Conservation (phyloP, 2,113 vertebrate genomes). For the Pelecanus crispus region DNA sequence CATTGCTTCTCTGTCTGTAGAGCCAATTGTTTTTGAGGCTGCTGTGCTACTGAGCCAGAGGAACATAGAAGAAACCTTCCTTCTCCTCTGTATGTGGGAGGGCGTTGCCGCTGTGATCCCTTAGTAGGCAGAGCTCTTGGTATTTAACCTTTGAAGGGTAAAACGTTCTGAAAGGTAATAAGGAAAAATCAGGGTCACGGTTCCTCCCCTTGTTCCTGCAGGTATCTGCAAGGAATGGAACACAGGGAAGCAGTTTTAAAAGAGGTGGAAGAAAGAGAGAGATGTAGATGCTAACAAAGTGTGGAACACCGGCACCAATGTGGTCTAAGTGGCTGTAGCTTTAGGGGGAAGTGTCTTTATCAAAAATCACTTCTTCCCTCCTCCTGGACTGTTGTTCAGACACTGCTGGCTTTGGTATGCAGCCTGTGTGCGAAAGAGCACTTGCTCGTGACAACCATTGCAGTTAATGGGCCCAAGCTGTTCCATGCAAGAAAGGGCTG, state of each 20-base stretch:
- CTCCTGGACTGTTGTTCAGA: not conserved
- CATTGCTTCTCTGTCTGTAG: not conserved
- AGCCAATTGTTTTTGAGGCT: not conserved
- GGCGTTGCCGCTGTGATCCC: not conserved
- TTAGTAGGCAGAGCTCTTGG: not conserved
- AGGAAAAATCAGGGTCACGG: not conserved
- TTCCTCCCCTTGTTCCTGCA: not conserved
- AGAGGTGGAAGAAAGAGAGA: not conserved
- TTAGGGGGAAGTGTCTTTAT: not conserved
- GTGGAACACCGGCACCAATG: not conserved
- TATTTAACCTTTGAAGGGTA: not conserved
- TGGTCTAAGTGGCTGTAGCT: not conserved
- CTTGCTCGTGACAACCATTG: not conserved
- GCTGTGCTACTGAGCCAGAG: not conserved
- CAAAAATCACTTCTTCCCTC: not conserved
- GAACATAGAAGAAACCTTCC: not conserved
- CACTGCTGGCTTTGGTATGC: not conserved
- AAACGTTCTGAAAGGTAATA: not conserved
- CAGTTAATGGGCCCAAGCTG: not conserved
- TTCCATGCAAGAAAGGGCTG: not conserved
- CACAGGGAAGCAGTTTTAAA: not conserved
- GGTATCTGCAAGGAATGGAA: not conserved
- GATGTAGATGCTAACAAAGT: fast-evolving
- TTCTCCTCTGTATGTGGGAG: not conserved
- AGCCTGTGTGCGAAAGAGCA: not conserved